These are phyloP conservation scores for Nomada ferruginata DNA, from an alignment of 2,888 invertebrate genomes.

Conservation along the genomic window DNA sequence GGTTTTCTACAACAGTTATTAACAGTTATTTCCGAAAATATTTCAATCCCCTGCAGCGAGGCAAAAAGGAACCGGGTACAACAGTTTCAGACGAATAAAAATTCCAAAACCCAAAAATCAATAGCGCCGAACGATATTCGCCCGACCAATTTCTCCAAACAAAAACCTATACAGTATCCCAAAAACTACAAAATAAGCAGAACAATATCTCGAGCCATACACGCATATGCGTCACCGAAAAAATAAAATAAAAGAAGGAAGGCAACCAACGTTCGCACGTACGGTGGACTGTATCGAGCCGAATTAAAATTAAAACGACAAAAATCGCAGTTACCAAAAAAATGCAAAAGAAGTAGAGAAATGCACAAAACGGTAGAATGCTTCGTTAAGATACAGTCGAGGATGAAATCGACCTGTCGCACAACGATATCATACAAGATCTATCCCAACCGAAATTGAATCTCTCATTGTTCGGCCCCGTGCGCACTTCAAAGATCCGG, in stretches of 20 bases:
- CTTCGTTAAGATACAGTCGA: constrained; percentile 31
- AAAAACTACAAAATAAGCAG: neutral
- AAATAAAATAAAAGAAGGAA: neutral
- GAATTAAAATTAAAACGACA: neutral
- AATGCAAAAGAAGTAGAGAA: no score
- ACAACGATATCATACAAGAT: constrained; percentile 16
- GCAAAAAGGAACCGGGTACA: no score
- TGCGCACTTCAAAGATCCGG: constrained; percentile 31
- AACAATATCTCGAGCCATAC: constrained; percentile 2
- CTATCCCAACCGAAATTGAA: constrained; percentile 52
- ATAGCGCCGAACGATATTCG: no score
- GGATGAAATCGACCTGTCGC: constrained; percentile 8
- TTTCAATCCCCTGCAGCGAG: no score
- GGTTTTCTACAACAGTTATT: no score
- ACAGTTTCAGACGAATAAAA: neutral
- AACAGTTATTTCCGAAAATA: no score
- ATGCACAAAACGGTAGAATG: constrained; percentile 28
- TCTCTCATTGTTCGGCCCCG: constrained; percentile 37
- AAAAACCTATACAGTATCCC: neutral
- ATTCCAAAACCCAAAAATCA: neutral
- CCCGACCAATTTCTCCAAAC: no score
- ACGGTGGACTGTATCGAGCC: neutral
- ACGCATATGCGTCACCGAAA: neutral
- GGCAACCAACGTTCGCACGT: neutral
- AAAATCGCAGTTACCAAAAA: neutral